Percentiles rank a stretch among this genome's conserved stretches.
Evolutionary conservation across 2,888 invertebrate species (phyloP).

Genomic region (Apamea monoglypha): DNA sequence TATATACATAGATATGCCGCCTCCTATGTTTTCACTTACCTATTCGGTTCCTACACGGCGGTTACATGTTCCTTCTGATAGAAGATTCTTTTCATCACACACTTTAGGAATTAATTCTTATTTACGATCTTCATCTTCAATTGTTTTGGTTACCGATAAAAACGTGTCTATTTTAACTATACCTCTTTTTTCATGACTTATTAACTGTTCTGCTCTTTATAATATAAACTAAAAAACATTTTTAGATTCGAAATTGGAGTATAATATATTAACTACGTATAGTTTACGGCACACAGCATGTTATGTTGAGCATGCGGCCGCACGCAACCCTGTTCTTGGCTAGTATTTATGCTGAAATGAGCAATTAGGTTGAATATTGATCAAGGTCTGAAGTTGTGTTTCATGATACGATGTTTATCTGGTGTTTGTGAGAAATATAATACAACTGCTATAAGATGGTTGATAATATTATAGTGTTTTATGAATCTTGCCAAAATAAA

Average conservation of each 20-base stretch:
- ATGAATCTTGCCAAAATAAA: not conserved
- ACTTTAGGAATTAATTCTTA: not conserved
- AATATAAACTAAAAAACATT: conserved; percentile 16
- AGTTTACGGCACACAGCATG: conserved; percentile 45
- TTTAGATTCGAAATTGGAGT: conserved; percentile 12
- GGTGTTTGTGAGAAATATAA: not conserved
- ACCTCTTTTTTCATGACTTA: not conserved
- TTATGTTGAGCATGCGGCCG: conserved; percentile 61
- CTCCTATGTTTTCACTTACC: not conserved
- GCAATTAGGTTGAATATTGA: conserved; percentile 74
- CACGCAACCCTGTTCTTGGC: conserved; percentile 70
- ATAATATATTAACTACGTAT: conserved; percentile 30
- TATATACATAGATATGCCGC: not conserved
- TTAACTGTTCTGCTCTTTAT: not conserved
- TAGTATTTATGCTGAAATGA: conserved; percentile 69
- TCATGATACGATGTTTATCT: conserved; percentile 49
- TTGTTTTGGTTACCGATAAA: not conserved
- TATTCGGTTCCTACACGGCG: not conserved
- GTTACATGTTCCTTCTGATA: not conserved
- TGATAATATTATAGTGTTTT: not conserved
- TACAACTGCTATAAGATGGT: not conserved
- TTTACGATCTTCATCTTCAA: not conserved
- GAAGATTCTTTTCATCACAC: not conserved
- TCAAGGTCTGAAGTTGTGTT: conserved; percentile 67
- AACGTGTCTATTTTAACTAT: not conserved